Conservation (phyloP, 2,113 vertebrate species). For the Seriola rivoliana region DNA sequence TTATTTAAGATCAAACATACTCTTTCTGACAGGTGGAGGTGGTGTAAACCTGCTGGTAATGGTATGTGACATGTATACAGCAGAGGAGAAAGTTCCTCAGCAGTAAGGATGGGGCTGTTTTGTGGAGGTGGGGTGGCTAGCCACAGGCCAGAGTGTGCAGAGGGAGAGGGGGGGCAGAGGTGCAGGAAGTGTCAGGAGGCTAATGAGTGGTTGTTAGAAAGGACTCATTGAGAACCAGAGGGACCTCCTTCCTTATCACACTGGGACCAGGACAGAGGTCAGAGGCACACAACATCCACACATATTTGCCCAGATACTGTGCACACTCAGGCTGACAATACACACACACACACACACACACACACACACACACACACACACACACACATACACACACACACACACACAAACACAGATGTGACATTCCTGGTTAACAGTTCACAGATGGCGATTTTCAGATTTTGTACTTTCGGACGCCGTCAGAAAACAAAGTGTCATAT, state of each 20-base stretch:
- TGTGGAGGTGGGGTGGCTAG: constrained; percentile 3
- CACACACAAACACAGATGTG: constrained; percentile 21
- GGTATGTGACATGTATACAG: constrained; percentile 50
- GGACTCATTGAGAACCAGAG: constrained; percentile 26
- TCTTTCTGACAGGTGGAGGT: constrained; percentile 34
- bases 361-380: constrained; percentile 2
- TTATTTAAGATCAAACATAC: constrained; percentile 10
- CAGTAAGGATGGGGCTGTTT: constrained; percentile 23
- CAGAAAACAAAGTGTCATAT: neutral
- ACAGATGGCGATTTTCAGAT: constrained; percentile 20
- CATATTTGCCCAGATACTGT: constrained; percentile 30
- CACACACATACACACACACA: neutral
- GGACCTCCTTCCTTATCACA: constrained; percentile 61
- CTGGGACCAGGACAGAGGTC: constrained; percentile 64
- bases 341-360: neutral
- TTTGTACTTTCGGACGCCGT: neutral
- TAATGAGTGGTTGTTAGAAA: constrained; percentile 53
- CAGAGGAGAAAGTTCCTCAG: constrained; percentile 7
- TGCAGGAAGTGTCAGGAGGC: constrained; percentile 47
- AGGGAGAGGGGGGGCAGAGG: constrained; percentile 33
- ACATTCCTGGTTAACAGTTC: constrained; percentile 36
- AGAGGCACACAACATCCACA: constrained; percentile 40
- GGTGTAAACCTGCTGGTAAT: constrained; percentile 44
- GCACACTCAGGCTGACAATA: constrained; percentile 18
- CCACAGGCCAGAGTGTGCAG: constrained; percentile 49